Conservation (phyloP, 2,113 vertebrate species). For the Pterocles gutturalis region DNA sequence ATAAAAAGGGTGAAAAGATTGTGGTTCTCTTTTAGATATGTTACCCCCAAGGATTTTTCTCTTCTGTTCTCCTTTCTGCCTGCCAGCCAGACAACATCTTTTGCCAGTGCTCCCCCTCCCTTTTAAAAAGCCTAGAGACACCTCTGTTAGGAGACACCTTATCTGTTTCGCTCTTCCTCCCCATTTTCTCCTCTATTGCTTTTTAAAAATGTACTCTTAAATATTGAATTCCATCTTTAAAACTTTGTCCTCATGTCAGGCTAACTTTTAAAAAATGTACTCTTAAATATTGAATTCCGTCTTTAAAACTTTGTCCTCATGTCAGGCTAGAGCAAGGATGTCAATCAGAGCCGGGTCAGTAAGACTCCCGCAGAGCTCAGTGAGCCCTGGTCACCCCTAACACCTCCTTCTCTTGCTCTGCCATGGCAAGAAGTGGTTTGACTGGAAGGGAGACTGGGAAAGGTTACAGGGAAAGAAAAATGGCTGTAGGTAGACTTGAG, state of each 20-base stretch:
- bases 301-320: not conserved
- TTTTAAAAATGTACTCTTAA: not conserved
- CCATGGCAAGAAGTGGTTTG: not conserved
- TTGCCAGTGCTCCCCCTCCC: not conserved
- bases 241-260: not conserved
- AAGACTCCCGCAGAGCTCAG: not conserved
- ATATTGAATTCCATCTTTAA: not conserved
- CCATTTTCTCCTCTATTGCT: not conserved
- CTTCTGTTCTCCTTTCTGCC: not conserved
- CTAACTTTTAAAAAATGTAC: not conserved
- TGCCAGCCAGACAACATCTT: not conserved
- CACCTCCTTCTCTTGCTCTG: too few species aligned
- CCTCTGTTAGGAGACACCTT: not conserved
- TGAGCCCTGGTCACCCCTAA: not conserved
- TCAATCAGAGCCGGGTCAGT: not conserved
- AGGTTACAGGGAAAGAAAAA: not conserved
- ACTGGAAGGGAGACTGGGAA: not conserved
- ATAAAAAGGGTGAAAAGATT: not conserved
- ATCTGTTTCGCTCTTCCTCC: not conserved
- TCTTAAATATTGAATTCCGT: not conserved
- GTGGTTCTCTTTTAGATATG: not conserved
- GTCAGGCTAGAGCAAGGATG: not conserved
- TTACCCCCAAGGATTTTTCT: not conserved
- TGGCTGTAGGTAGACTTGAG: not conserved
- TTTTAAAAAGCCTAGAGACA: not conserved